Evolutionary conservation across 2,113 vertebrate genomes (phyloP), one percentile per base, ranked within the genome.

Genomic region (Gambusia affinis): DNA sequence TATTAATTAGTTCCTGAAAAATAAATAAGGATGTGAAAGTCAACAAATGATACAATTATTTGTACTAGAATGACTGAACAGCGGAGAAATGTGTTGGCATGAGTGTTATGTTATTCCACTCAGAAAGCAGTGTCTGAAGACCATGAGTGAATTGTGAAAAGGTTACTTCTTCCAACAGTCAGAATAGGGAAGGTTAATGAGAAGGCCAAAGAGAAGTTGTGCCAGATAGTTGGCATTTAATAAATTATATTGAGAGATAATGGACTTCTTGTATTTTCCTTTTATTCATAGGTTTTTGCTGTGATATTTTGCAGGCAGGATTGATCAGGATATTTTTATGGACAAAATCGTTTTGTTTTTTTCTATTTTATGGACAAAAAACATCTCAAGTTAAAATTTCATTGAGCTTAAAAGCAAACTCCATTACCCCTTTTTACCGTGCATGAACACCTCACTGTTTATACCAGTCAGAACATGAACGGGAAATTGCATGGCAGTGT

Each of bases 151-250:
- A 79, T 39, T 66, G 75, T 81, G 87, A 82, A 91, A 92, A 91
- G 91, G 90, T 90, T 88, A 87, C 71, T 67, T 82, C 72, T 75
- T 82, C 84, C 89, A 86, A 87, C 78, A 81, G 85, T 89, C 78
- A 76, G 86, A 88, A 87, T 61, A 44, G 27, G 75, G 83, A 85
- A 88, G 89, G 89, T 91, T 92, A 92, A 91, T 92, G 86, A 89
- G 83, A 27, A 80, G 81, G 74, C 83, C 77, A 76, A 76, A 76
- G 79, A 73, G 67, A 79, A 67, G 81, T 76, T 73, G 68, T 67
- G 67, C 67, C 87, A 87, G 78, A 71, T 22, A 68, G 76, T 78
- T 89, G 84, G 66, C 82, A 86, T 90, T 91, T 89, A 86, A 91
- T 91, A 85, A 90, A 82, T 80, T 73, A 76, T 75, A 87, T 69